Base-by-base conservation (phyloP, 2,113 vertebrate genomes). In the Calonectris borealis region DNA sequence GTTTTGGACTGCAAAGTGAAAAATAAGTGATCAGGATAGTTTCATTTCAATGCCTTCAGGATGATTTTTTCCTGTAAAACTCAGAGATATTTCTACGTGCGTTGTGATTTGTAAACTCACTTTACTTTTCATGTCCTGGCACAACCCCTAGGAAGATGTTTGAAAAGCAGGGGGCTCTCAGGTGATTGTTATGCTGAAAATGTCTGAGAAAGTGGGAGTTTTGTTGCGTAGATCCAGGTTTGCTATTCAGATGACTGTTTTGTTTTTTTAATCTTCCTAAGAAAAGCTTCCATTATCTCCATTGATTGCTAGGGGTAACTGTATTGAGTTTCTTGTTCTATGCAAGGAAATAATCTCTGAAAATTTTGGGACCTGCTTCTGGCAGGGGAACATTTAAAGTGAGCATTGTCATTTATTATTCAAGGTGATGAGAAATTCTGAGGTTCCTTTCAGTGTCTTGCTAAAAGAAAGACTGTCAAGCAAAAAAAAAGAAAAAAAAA, bases 31-130 rank as follows among this genome's bases (percentile, higher is more conserved):
- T 18, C 10, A 26, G 22, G 22, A 44, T 36, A 38, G 13, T n/a
- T 85, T 71, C 4, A 31, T 64, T 73, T 29, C 25, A 19, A 0
- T 34, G 24, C 15, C 16, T 72, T 51, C 34, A 61, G 31, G 18
- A 27, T 27, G 18, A 22, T 27, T 82, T 61, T 73, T 46, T 22
- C 10, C 25, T 52, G 12, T 62, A 57, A 40, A 86, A 48, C 29
- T n/a, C 40, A 10, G 0, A 3, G 13, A 1, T 38, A 17, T 29
- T 32, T 46, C 40, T 77, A 15, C 0, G 0, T 2, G 3, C 1
- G 1, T 49, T 57, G 31, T 46, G 38, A 46, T 90, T 51, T 72
- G 9, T 54, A 58, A 57, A 42, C 13, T 88, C 22, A 14, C 19
- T 73, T 65, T 36, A 8, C 29, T 25, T 65, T 34, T 58, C 12